Evolutionary conservation across 2,888 invertebrate genomes (phyloP).

Genomic region (Cosmopolites sordidus): DNA sequence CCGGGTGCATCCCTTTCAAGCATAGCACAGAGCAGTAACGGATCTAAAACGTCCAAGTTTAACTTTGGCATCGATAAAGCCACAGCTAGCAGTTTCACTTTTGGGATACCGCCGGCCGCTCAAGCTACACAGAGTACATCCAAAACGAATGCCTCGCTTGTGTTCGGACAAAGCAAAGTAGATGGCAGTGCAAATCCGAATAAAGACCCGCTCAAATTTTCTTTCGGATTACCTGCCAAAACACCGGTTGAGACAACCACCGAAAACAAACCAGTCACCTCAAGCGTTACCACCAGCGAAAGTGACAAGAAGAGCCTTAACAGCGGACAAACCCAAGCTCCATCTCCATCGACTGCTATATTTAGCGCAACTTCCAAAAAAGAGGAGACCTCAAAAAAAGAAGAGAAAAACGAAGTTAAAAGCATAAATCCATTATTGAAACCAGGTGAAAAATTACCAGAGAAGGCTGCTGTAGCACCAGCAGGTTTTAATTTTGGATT

Average conservation of each 20-base stretch:
- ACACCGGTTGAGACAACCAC: not conserved
- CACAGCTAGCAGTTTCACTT: slow-evolving; percentile 43
- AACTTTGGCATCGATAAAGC: slow-evolving; percentile 53
- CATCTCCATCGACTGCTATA: not conserved
- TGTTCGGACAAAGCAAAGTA: slow-evolving; percentile 32
- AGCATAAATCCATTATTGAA: slow-evolving; percentile 29
- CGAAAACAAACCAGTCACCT: not conserved
- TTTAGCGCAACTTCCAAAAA: slow-evolving; percentile 1
- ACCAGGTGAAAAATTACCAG: slow-evolving; percentile 30
- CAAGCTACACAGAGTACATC: slow-evolving; percentile 14
- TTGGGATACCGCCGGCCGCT: slow-evolving; percentile 38
- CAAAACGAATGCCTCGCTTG: slow-evolving; percentile 23
- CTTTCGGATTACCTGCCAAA: slow-evolving; percentile 23
- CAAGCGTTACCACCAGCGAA: not conserved
- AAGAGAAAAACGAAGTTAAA: slow-evolving; percentile 8
- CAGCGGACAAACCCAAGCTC: not conserved
- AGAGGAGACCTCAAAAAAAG: not conserved
- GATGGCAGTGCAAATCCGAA: not conserved
- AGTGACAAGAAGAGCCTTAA: not conserved
- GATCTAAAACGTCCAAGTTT: slow-evolving; percentile 40
- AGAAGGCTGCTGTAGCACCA: slow-evolving; percentile 23
- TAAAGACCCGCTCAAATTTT: slow-evolving; percentile 23
- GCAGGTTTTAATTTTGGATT: slow-evolving; percentile 27
- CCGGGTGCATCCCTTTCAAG: slow-evolving; percentile 40
- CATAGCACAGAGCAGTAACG: slow-evolving; percentile 25